Evolutionary conservation across 2,113 vertebrate genomes (phyloP).

Genomic region (Amblyornis subalaris): DNA sequence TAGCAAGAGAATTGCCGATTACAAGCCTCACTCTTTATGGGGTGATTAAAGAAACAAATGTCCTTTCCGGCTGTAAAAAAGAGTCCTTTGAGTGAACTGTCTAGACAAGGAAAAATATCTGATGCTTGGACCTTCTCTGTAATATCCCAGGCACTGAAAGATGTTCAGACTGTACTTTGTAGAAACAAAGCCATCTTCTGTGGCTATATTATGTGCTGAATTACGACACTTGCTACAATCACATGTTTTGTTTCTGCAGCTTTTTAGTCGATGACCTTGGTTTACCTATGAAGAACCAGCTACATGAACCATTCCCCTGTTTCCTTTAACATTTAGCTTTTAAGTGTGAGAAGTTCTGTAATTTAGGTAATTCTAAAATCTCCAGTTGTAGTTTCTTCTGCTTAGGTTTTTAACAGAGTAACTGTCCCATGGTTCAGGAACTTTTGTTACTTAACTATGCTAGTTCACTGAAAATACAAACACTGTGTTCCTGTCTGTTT

Average conservation of each 20-base stretch:
- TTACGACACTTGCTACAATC: neutral
- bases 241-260: neutral
- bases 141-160: neutral
- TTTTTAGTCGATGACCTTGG: neutral
- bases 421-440: neutral
- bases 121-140: conserved; percentile 37
- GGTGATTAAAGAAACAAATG: conserved; percentile 58
- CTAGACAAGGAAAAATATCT: conserved; percentile 71
- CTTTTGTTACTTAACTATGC: neutral
- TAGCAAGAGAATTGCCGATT: neutral
- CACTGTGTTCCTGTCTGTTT: neutral
- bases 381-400: neutral
- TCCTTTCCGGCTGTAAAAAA: conserved; percentile 48
- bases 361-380: neutral
- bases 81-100: conserved; percentile 66
- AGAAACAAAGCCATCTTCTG: neutral
- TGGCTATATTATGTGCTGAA: neutral
- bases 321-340: neutral
- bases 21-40: conserved; percentile 48
- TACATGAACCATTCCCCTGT: neutral
- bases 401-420: neutral
- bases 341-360: neutral
- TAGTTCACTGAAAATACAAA: neutral
- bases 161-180: neutral
- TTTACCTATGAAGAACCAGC: neutral